Evolutionary conservation across 2,113 vertebrate species (phyloP), one percentile per base, ranked within the genome.

Genomic region (Mystacornis crossleyi): DNA sequence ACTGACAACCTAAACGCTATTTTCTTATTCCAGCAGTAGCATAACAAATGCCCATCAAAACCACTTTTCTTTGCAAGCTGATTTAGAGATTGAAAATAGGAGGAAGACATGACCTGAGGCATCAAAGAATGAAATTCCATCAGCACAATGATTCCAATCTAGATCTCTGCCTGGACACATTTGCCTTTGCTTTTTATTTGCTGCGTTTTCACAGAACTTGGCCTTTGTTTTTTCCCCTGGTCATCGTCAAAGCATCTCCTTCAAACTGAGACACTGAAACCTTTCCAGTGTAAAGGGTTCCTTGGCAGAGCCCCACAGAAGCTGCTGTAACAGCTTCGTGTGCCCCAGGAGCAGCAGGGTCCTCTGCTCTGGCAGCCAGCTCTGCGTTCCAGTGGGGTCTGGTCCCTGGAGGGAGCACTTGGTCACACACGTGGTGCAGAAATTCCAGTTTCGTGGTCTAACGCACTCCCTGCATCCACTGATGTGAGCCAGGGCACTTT

Each of bases 101-200:
- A 77, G 57, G 66, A 29, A 88, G 85, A 85, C 71, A 66, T 70
- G 50, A 85, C 90, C 92, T 0, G 15, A 88, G 95, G 81, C 91
- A 90, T 73, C 70, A 74, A 62, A 73, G 87, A 86, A 91, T 66
- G 92, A 90, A 91, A 92, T 93, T 91, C 90, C 85, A 90, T 77
- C 66, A 81, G 90, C 62, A 61, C 78, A 58, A 23, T 15, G 45
- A 90, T 73, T 93, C 84, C 81, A 74, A 29, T 86, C 66, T 25
- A 50, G 19, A 80, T 75, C 71, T 86, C 81, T 2, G 1, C 38
- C 69, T 48, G 62, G 70, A 77, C 91, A 89, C 54, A 53, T 89
- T 50, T 58, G 42, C 79, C 84, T 96, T 87, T 23, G 21, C 58
- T 91, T 95, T 95, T 88, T 88, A 75, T 86, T 86, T 94, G 66